phyloP scores from a whole-genome alignment of 2,797 vertebrate species.

The Podarcis lilfordi region DNA sequence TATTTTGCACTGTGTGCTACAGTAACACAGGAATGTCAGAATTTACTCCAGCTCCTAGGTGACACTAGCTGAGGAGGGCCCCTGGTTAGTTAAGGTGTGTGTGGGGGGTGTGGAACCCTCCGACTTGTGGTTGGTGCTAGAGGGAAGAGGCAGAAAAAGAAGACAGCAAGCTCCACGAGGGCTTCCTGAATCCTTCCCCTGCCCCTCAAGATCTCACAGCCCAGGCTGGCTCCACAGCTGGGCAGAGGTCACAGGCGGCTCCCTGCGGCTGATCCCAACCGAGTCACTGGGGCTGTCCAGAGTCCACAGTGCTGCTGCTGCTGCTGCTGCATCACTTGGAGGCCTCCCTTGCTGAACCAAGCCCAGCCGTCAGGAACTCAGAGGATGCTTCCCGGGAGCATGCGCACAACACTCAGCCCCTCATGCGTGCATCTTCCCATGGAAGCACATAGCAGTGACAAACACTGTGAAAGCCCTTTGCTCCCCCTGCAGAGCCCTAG shows the following conservation, averaged over 20 bases:
- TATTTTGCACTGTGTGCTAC: accelerated
- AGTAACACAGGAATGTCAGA: neutral
- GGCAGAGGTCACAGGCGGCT: too few relatives aligned
- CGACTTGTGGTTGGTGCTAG: neutral
- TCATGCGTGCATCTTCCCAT: too few relatives aligned
- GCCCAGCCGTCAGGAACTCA: neutral
- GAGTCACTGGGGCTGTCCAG: neutral
- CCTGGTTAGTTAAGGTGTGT: too few relatives aligned
- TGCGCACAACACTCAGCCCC: too few relatives aligned
- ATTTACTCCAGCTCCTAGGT: neutral
- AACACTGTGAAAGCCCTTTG: too few relatives aligned
- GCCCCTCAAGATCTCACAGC: neutral
- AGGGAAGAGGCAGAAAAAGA: neutral
- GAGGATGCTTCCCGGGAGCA: neutral
- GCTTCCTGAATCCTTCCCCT: neutral
- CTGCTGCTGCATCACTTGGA: neutral
- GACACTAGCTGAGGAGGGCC: neutral
- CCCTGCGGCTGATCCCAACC: neutral
- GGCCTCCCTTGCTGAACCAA: neutral
- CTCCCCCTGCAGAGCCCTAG: neutral
- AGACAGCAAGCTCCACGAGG: too few relatives aligned
- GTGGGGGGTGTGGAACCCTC: neutral
- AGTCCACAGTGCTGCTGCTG: neutral
- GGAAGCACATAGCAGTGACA: too few relatives aligned
- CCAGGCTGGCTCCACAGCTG: neutral